Evolutionary conservation across 2,888 invertebrate species (phyloP), one percentile per base, ranked within the genome.

Genomic region (Oligia strigilis): DNA sequence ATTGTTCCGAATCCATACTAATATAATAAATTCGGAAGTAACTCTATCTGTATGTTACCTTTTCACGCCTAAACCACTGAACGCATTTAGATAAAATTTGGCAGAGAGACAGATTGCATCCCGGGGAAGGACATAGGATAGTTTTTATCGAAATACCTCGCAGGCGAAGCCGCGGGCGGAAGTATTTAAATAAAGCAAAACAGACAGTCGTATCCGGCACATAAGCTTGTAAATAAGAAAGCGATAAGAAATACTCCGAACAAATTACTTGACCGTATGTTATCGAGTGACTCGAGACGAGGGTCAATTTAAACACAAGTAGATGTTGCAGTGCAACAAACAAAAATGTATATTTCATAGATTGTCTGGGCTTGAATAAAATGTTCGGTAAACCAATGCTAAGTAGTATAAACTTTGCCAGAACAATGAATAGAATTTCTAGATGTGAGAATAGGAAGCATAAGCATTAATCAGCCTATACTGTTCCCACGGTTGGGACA

Each of bases 241-340:
- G 46, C 62, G 86, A 88, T 87, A 87, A 77, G 81, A 80, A 13
- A 58, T 71, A 77, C 81, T 72, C 23, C 17, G 60, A 75, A 78
- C 70, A 74, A 79, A 78, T 77, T 64, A 78, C 76, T 80, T 79
- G 52, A 60, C 49, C 73, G 71, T 80, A 66, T 65, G 70, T 87
- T 88, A 88, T 88, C 89, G 46, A 36, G 75, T 77, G 72, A 78
- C 73, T 72, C 49, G 76, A 80, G 67, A 62, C 77, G 72, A 80
- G 87, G 88, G 88, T 88, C 89, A 88, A 85, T 86, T 89, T 77
- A 80, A 84, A 79, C 52, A 72, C 14, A 71, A 77, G 58, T 58
- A 40, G 17, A 80, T 82, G 88, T 83, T 17, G 77, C 78, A 73
- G 88, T 75, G 64, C 80, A 77, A 84, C 40, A 65, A 40, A n/a